Base-by-base conservation (phyloP, 2,797 vertebrate species). In the Sternotherus odoratus region DNA sequence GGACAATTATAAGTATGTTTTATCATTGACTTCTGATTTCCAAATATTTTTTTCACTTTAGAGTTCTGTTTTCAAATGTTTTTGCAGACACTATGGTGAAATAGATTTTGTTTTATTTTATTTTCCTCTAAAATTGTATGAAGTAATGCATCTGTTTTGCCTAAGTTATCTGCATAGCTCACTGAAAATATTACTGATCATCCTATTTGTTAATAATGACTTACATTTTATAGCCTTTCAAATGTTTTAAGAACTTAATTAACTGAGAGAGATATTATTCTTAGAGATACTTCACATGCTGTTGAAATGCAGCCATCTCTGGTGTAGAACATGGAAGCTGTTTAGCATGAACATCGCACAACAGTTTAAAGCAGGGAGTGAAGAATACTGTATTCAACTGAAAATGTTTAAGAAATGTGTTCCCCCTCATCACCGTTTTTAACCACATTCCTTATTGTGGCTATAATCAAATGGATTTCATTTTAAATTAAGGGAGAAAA, bases 311-410 rank as follows among this genome's bases (percentile, higher is more conserved):
- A 46, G 28, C 6, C 66, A 85, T 8, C 50, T 90, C 46, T 88
- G 0, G 3, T 5, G 28, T 49, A 72, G 30, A 88, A 24, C 63
- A 2, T 48, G 24, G 36, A 69, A 86, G 46, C 63, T 83, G 33
- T 88, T 82, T 48, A 2, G 23, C 57, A 56, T 57, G 82, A 30
- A n/a, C 12, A 28, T 0, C 4, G 46, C 0, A 0, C 56, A n/a
- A 63, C 2, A 57, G 49, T 87, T 86, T 60, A 81, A 84, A 54
- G 50, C 26, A 46, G 43, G 2, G 80, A 57, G 3, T 63, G 85
- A 87, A 75, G n/a, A 92, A 50, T n/a, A 28, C 15, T 75, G 39
- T 19, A 80, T 53, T 28, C 21, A 30, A 21, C 13, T 82, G 21
- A 50, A 78, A 0, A 54, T 57, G 30, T 30, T 54, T 69, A 49